Evolutionary conservation across 2,888 invertebrate genomes (phyloP).

Genomic region (Drosophila phalerata): DNA sequence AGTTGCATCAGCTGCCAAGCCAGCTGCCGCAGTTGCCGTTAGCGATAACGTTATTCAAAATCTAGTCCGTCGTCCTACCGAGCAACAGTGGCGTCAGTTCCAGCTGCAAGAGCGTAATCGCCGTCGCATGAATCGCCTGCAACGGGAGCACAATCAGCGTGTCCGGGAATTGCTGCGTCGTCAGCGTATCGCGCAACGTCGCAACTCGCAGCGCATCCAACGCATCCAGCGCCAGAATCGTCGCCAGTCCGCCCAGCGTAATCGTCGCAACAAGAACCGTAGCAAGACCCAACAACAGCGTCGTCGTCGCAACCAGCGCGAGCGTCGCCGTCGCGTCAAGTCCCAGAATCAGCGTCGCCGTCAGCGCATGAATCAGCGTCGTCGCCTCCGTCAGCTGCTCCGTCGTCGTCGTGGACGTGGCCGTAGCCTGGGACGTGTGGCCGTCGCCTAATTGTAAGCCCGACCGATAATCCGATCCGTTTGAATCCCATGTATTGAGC

Average conservation of each 20-base stretch:
- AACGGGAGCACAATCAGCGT: constrained; percentile 62
- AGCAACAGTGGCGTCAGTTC: constrained; percentile 67
- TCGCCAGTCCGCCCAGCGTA: constrained; percentile 35
- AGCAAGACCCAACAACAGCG: constrained; percentile 40
- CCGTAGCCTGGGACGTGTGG: constrained; percentile 22
- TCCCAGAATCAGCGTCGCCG: constrained; percentile 53
- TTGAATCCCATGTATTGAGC: constrained; percentile 22
- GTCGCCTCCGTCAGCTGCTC: constrained; percentile 57
- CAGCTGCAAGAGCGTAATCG: constrained; percentile 64
- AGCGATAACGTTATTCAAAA: neutral
- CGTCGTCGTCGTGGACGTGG: constrained; percentile 52
- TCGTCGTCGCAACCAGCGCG: constrained; percentile 35
- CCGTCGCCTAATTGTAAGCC: neutral
- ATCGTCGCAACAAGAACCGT: constrained; percentile 52
- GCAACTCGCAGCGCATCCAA: constrained; percentile 48
- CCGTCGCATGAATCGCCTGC: constrained; percentile 63
- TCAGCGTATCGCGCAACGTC: constrained; percentile 55
- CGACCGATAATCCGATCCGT: neutral
- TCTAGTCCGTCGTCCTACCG: constrained; percentile 45
- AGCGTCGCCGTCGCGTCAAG: constrained; percentile 45
- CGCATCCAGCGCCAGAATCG: constrained; percentile 53
- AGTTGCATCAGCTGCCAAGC: constrained; percentile 16
- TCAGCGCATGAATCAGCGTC: constrained; percentile 46
- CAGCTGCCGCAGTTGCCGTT: neutral
- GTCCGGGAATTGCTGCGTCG: constrained; percentile 56